Evolutionary conservation across 2,797 vertebrate species (phyloP).

Genomic region (Molossus molossus): DNA sequence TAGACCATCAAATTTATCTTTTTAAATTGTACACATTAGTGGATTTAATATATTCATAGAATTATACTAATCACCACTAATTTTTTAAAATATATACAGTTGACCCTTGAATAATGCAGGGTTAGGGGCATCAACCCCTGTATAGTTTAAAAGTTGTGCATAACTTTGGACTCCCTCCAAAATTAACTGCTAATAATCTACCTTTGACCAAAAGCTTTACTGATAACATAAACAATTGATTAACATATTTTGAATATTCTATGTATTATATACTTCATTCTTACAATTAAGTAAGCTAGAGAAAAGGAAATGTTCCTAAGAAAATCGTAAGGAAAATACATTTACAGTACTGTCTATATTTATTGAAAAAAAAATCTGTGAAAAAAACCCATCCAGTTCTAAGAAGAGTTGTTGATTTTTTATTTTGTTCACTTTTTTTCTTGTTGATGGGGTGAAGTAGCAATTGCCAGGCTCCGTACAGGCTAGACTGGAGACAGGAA

Average conservation of each 20-base stretch:
- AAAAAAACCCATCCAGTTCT: not conserved
- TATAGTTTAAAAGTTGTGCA: not conserved
- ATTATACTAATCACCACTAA: not conserved
- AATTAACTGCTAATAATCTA: no score
- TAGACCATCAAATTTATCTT: no score
- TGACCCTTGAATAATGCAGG: not conserved
- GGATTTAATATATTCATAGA: not conserved
- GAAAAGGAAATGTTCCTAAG: not conserved
- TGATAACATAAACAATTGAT: not conserved
- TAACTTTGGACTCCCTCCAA: not conserved
- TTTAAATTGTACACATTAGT: no score
- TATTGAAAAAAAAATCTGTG: not conserved
- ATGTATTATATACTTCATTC: not conserved
- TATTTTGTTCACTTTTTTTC: not conserved
- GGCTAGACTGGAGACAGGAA: not conserved
- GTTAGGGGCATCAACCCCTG: not conserved
- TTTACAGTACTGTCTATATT: no score
- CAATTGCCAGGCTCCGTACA: not conserved
- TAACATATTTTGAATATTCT: not conserved
- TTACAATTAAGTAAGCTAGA: not conserved
- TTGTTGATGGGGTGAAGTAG: not conserved
- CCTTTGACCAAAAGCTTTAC: not conserved
- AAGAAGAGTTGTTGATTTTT: constrained; percentile 15
- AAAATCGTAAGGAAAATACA: not conserved
- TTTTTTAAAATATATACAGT: not conserved